phyloP scores from a whole-genome alignment of 2,797 vertebrate species.

The Chelonia mydas region DNA sequence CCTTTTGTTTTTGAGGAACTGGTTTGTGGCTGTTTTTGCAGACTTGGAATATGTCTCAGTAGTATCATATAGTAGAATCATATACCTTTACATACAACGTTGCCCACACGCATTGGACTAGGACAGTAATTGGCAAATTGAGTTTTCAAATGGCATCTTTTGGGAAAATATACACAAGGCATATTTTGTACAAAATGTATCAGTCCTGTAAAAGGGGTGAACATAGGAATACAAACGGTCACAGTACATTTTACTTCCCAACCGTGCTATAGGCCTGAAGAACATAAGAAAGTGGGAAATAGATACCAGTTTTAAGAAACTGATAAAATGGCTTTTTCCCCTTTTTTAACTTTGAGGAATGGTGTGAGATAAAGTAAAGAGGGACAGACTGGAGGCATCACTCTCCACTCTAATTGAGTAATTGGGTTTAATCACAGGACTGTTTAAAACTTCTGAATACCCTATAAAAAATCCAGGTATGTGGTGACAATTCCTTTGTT shows the following conservation, averaged over 20 bases:
- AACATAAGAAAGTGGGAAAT: not conserved
- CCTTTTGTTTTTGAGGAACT: too few relatives aligned
- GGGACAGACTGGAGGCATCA: not conserved
- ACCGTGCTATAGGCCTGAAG: not conserved
- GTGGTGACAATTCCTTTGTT: not conserved
- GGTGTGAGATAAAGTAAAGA: not conserved
- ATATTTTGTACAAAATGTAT: too few relatives aligned
- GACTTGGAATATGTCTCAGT: too few relatives aligned
- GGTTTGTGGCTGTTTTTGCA: too few relatives aligned
- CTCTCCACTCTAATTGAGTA: not conserved
- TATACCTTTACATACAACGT: too few relatives aligned
- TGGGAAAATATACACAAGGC: too few relatives aligned
- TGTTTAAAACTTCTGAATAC: not conserved
- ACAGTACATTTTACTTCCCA: not conserved
- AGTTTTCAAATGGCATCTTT: too few relatives aligned
- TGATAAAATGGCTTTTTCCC: not conserved
- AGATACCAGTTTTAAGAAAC: not conserved
- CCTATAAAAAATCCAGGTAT: not conserved
- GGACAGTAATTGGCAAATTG: too few relatives aligned
- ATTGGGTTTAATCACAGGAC: not conserved
- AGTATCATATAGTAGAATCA: too few relatives aligned
- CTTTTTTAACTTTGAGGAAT: not conserved
- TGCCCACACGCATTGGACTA: too few relatives aligned
- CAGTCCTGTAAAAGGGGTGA: too few relatives aligned
- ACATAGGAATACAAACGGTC: too few relatives aligned